Evolutionary conservation across 2,888 invertebrate species (phyloP).

Genomic region (Mesorhabditis belari): DNA sequence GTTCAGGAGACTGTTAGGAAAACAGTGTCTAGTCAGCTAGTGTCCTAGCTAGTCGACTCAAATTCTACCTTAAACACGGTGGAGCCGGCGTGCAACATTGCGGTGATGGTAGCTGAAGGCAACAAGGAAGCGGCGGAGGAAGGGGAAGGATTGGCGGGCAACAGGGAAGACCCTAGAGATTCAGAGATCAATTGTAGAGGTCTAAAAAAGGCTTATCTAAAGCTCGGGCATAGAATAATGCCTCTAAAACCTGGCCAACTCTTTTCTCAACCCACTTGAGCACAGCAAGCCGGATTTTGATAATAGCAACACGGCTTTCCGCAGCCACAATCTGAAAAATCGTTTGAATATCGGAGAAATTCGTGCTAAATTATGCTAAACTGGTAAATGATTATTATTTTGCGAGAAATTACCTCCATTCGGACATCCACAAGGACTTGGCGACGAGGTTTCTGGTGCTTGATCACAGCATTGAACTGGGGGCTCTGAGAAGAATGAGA

Average conservation of each 20-base stretch:
- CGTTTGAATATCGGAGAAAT: too few relatives aligned
- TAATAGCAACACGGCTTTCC: conserved; percentile 46
- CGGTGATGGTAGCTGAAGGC: conserved; percentile 18
- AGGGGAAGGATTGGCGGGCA: conserved; percentile 30
- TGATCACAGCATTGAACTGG: conserved; percentile 38
- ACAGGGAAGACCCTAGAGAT: conserved; percentile 17
- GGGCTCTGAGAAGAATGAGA: conserved; percentile 31
- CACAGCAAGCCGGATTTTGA: conserved; percentile 38
- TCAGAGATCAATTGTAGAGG: too few relatives aligned
- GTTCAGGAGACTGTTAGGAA: too few relatives aligned
- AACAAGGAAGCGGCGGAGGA: conserved; percentile 37
- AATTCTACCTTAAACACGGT: conserved; percentile 30
- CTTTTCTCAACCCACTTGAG: conserved; percentile 7
- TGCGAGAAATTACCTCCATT: conserved; percentile 13
- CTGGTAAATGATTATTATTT: not conserved
- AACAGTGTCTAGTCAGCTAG: too few relatives aligned
- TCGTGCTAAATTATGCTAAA: not conserved
- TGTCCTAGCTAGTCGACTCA: too few relatives aligned
- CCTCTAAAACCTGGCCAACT: too few relatives aligned
- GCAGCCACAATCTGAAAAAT: conserved; percentile 34
- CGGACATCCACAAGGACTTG: conserved; percentile 22
- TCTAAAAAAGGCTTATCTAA: too few relatives aligned
- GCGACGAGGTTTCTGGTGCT: conserved; percentile 12
- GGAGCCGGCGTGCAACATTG: conserved; percentile 32
- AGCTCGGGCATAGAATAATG: too few relatives aligned